phyloP scores from a whole-genome alignment of 2,797 vertebrate species.

The Karalla daura region DNA sequence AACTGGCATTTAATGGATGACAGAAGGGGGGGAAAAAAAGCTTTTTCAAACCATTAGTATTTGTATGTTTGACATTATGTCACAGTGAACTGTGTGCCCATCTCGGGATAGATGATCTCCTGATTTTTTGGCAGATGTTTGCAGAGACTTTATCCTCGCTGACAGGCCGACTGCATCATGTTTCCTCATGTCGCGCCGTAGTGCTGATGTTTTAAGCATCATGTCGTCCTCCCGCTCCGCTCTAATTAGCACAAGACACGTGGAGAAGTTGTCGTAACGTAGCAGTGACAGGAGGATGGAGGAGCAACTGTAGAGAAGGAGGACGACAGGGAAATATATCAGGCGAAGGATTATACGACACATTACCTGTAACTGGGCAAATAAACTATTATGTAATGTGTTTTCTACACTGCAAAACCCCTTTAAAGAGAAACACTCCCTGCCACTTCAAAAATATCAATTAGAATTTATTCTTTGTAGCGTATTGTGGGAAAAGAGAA shows the following conservation, averaged over 20 bases:
- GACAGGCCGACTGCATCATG: conserved; percentile 32
- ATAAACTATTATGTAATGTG: not conserved
- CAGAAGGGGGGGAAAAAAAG: conserved; percentile 6
- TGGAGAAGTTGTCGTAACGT: not conserved
- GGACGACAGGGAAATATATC: not conserved
- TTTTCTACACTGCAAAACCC: not conserved
- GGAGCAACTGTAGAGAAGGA: not conserved
- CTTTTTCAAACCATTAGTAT: conserved; percentile 48
- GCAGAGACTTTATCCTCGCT: conserved; percentile 49
- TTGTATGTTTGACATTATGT: conserved; percentile 49
- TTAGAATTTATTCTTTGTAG: too few relatives aligned
- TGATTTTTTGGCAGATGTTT: conserved; percentile 65
- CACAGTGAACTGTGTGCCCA: conserved; percentile 44
- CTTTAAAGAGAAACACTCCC: too few relatives aligned
- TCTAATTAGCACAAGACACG: not conserved
- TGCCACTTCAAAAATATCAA: too few relatives aligned
- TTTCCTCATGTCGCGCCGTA: not conserved
- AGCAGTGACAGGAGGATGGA: not conserved
- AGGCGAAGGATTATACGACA: not conserved
- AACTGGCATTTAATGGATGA: conserved; percentile 51
- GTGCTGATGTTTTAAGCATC: conserved; percentile 15
- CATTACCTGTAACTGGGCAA: too few relatives aligned
- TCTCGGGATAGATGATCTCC: conserved; percentile 55
- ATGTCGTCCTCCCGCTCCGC: not conserved
- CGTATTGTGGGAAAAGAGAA: not conserved